Base-by-base conservation (phyloP, 2,888 invertebrate species). In the Crossocerus cetratus region DNA sequence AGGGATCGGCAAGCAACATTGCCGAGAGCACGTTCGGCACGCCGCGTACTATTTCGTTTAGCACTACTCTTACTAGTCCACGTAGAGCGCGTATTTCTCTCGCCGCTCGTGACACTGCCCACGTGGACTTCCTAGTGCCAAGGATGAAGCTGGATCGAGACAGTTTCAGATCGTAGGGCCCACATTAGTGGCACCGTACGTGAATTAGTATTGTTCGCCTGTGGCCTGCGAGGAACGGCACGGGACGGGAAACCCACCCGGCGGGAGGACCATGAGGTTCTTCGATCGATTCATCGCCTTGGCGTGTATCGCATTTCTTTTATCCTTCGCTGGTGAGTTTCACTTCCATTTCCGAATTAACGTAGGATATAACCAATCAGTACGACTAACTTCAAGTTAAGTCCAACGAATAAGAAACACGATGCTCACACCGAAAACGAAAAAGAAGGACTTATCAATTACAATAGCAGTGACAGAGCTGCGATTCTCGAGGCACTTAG, bases 1-100 rank as follows among this genome's bases (percentile, higher is more conserved):
- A 83, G 86, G 86, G 86, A 77, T 81, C 86, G 84, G 85, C 83
- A 32, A 32, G 32, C 83, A 86, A 80, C 84, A 84, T 68, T 79
- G 72, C 21, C 32, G 55, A 49, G 49, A 14, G 49, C 49, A 16
- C 49, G 49, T 49, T 49, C 49, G 49, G 16, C 49, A 49, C 49
- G 0, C 4, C 16, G 32, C 32, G 32, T 32, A 21, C 21, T 54
- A 18, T 54, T 22, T 22, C 14, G 18, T 53, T 16, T 14, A 55
- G 55, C 22, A 14, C 55, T 22, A 4, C 22, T 55, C 14, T 18
- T 18, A 55, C 20, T 21, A 32, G 5, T 22, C 14, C 20, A 55
- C 20, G 55, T 55, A n/a, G 49, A 18, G n/a, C 49, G 49, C 5
- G 20, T 20, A 18, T 55, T 32, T 18, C 55, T 18, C 55, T 49